These are phyloP conservation scores for Hypsopygia costalis DNA, from an alignment of 2,888 invertebrate species.

Conservation along the genomic window DNA sequence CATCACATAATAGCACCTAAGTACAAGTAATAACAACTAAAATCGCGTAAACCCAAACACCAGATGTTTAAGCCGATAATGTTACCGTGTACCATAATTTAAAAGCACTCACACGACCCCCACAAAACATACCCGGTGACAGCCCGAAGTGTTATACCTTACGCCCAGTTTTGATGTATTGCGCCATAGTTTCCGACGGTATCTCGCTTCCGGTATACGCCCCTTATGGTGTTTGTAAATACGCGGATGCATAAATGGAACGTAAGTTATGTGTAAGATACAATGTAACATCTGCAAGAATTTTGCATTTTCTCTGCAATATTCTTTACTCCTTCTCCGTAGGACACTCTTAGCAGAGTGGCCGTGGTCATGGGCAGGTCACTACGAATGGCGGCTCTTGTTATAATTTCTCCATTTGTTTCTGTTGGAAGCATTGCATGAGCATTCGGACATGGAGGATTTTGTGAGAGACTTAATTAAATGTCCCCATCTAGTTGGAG, in stretches of 20 bases:
- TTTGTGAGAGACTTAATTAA: too few relatives aligned
- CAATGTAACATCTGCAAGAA: not conserved
- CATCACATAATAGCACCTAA: not conserved
- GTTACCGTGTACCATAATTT: slow-evolving; percentile 8
- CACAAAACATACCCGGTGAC: slow-evolving; percentile 13
- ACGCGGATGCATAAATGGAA: slow-evolving; percentile 11
- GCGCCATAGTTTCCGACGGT: slow-evolving; percentile 36
- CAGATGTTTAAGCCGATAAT: slow-evolving; percentile 10
- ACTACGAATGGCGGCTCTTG: too few relatives aligned
- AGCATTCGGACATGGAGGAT: too few relatives aligned
- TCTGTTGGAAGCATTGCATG: too few relatives aligned
- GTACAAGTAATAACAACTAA: not conserved
- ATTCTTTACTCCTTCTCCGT: too few relatives aligned
- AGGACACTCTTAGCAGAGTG: too few relatives aligned
- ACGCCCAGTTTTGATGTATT: slow-evolving; percentile 56
- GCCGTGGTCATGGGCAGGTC: too few relatives aligned
- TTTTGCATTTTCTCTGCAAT: too few relatives aligned
- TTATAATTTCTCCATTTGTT: too few relatives aligned
- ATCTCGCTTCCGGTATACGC: slow-evolving; percentile 44
- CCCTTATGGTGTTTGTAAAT: slow-evolving; percentile 37
- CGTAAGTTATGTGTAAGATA: not conserved
- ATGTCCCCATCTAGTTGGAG: too few relatives aligned
- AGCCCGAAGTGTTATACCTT: slow-evolving; percentile 28
- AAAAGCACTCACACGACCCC: slow-evolving; percentile 3
- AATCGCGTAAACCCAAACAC: not conserved